These are phyloP conservation scores for Sprattus sprattus DNA, from an alignment of 2,113 vertebrate species.

Conservation along the genomic window DNA sequence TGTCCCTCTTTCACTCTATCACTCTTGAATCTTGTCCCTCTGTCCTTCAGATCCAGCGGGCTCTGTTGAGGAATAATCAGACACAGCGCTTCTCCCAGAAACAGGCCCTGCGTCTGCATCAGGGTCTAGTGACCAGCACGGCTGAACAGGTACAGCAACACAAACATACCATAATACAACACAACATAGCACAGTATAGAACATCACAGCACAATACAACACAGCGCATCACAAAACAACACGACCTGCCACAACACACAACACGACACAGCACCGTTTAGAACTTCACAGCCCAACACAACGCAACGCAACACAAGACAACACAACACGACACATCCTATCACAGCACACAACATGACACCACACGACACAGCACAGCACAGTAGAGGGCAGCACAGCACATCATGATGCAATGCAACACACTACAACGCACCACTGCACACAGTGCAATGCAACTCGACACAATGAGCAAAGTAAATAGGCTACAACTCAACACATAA, in stretches of 20 bases:
- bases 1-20: not conserved
- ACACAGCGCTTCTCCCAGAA: slow-evolving; percentile 85
- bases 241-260: not conserved
- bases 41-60: slow-evolving; percentile 80
- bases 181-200: not conserved
- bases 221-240: not conserved
- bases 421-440: not conserved
- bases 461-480: not conserved
- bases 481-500: too few species aligned
- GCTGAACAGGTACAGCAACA: slow-evolving; percentile 78
- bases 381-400: not conserved
- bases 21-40: slow-evolving; percentile 20
- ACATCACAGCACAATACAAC: not conserved
- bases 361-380: not conserved
- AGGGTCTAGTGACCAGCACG: slow-evolving; percentile 87
- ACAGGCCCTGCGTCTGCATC: slow-evolving; percentile 87
- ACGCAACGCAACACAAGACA: not conserved
- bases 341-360: not conserved
- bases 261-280: not conserved
- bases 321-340: not conserved
- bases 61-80: slow-evolving; percentile 87
- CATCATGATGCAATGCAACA: not conserved
- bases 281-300: not conserved
- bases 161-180: not conserved
- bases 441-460: not conserved